A percentile compares a stretch with the other conserved stretches of the same genome.
These are phyloP conservation scores for Laterallus jamaicensis DNA, from an alignment of 2,113 vertebrate genomes.

Conservation along the genomic window DNA sequence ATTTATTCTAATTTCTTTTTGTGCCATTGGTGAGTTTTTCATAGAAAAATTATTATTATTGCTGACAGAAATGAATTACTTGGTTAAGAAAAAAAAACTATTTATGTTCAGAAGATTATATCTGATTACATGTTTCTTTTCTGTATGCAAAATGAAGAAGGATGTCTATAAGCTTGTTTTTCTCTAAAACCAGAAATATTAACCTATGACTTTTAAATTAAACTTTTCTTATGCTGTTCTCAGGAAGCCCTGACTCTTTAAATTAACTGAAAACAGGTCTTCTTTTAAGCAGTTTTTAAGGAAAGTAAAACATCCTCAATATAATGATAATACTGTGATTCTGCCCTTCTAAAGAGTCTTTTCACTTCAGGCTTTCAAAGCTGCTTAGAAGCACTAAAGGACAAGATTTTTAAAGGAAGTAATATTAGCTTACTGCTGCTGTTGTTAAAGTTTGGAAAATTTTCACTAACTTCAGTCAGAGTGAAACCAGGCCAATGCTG, in stretches of 20 bases:
- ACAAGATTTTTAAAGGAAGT: background rate
- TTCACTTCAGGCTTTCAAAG: conserved; percentile 21
- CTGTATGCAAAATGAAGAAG: background rate
- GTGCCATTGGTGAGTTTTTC: background rate
- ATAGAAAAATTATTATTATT: background rate
- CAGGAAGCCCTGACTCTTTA: background rate
- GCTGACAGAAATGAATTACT: background rate
- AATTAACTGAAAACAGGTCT: background rate
- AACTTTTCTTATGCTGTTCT: background rate
- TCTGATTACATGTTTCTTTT: background rate
- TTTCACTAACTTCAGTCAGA: background rate
- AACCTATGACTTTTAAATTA: conserved; percentile 19
- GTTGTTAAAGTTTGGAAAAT: background rate
- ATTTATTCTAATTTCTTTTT: conserved; percentile 20
- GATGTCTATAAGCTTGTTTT: background rate
- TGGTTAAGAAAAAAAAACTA: background rate
- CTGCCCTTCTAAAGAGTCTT: background rate
- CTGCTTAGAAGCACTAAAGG: conserved; percentile 3
- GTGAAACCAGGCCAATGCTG: background rate
- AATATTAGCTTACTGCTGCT: background rate
- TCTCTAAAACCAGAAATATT: background rate
- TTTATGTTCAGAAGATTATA: background rate
- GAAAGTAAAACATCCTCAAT: background rate
- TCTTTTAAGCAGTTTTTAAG: background rate
- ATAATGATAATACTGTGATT: background rate